Percentiles rank a stretch among this genome's conserved stretches.
phyloP scores from a whole-genome alignment of 1,140 invertebrate species.

The Drosophila littoralis region DNA sequence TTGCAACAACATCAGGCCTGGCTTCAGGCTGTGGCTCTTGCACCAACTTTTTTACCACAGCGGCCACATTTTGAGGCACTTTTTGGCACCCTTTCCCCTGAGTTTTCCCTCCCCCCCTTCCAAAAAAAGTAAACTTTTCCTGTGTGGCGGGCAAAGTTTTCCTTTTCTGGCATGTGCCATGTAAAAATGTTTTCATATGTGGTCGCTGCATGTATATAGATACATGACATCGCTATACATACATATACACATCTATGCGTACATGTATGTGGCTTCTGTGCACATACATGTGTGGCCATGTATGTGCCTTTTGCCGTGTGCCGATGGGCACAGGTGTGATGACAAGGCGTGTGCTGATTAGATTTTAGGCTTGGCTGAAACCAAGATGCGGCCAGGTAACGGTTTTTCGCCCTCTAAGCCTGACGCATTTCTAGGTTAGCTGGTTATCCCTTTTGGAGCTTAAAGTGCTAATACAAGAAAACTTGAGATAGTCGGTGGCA shows the following conservation, averaged over 20 bases:
- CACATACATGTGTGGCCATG: not conserved
- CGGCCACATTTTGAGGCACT: slow-evolving; percentile 29
- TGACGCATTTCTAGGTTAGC: slow-evolving; percentile 64
- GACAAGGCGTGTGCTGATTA: slow-evolving; percentile 71
- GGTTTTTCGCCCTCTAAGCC: slow-evolving; percentile 20
- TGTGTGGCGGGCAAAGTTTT: slow-evolving; percentile 42
- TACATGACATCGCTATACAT: not conserved
- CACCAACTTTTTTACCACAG: slow-evolving; percentile 30
- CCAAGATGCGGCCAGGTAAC: slow-evolving; percentile 60
- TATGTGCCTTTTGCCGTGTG: slow-evolving; percentile 11
- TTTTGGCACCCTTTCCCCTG: slow-evolving; percentile 25
- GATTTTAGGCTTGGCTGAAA: slow-evolving; percentile 55
- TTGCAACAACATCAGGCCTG: slow-evolving; percentile 14
- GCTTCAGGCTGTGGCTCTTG: not conserved
- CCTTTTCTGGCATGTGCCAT: slow-evolving; percentile 43
- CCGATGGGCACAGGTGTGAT: slow-evolving; percentile 22
- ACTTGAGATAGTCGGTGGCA: not conserved
- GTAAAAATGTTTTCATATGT: slow-evolving; percentile 40
- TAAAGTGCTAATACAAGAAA: slow-evolving; percentile 11
- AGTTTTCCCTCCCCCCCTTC: not conserved
- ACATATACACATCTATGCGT: not conserved
- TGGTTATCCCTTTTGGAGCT: slow-evolving; percentile 49
- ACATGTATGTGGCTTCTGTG: not conserved
- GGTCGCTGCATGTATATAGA: slow-evolving; percentile 7
- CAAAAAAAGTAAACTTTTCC: slow-evolving; percentile 29